Evolutionary conservation across 2,113 vertebrate genomes (phyloP), one percentile per base, ranked within the genome.

Genomic region (Galeopterus variegatus): DNA sequence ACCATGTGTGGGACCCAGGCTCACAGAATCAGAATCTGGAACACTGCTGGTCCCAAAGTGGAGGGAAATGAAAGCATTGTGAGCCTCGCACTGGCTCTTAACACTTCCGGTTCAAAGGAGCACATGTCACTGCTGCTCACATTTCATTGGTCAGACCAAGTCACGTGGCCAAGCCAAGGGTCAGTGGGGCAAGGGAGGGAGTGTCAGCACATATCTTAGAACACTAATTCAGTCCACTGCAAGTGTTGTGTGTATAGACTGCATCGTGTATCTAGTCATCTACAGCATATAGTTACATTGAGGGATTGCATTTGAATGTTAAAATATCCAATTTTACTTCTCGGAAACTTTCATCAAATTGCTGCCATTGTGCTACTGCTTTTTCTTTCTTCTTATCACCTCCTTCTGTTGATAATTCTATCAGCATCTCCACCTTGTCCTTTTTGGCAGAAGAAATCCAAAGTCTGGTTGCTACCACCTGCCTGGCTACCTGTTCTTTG

Each of bases 161-260:
- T n/a, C 75, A 11, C 0, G 1, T 24, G 41, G 17, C 86, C 23
- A 19, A 11, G 13, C 54, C 85, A 56, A 15, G 0, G 0, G 28
- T 67, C 54, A 50, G 19, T 50, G 31, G n/a, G 6, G 8, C 18
- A 23, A 19, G 81, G 11, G 26, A 75, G 60, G 24, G 85, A 50
- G 17, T 9, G 17, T 15, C 52, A 45, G 1, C 54, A 3, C 0
- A 0, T 2, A 7, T 48, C 62, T 56, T 41, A n/a, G 26, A 56
- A 15, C 0, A 50, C 6, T 1, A 8, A 21, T 8, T 6, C 8
- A 24, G 31, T 17, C 28, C 41, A 13, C 62, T 19, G 14, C 6
- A 3, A 15, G 48, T 41, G 8, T 45, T 3, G 3, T 14, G 3
- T 12, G 18, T 80, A 0, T 23, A 1, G 11, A 15, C 26, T 26